Evolutionary conservation across 2,888 invertebrate genomes (phyloP).

Genomic region (Stenodema calcarata): DNA sequence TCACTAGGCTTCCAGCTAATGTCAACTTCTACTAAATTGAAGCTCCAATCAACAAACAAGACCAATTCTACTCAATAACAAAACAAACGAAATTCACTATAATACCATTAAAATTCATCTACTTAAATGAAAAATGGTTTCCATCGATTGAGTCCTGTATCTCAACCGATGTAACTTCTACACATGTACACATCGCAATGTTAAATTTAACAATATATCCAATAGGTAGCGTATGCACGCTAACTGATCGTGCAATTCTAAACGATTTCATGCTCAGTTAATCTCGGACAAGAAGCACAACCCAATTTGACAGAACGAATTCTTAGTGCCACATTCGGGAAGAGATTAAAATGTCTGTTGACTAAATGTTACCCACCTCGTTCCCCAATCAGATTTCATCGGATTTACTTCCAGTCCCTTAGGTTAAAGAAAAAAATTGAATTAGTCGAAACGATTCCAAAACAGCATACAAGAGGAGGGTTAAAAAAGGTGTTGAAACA

Average conservation of each 20-base stretch:
- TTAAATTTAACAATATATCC: background rate
- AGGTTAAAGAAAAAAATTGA: background rate
- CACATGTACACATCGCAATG: too few relatives aligned
- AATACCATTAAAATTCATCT: too few relatives aligned
- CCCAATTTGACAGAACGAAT: background rate
- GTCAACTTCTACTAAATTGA: too few relatives aligned
- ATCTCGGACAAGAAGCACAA: background rate
- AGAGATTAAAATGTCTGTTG: background rate
- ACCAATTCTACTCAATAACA: background rate
- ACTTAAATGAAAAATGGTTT: background rate
- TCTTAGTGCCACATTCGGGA: background rate
- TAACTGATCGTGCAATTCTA: background rate
- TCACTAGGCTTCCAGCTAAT: too few relatives aligned
- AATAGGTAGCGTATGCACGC: background rate
- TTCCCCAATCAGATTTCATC: constrained; percentile 11
- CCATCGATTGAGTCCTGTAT: background rate
- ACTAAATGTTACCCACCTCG: background rate
- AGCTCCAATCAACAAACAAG: background rate
- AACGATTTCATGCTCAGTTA: background rate
- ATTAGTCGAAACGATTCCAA: background rate
- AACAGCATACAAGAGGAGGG: background rate
- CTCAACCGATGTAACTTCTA: too few relatives aligned
- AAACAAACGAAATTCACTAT: background rate
- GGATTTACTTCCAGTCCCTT: background rate
- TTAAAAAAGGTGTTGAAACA: too few relatives aligned